Percentiles rank a stretch among this genome's conserved stretches.
phyloP scores from a whole-genome alignment of 2,888 invertebrate genomes.

The Eulithis prunata region DNA sequence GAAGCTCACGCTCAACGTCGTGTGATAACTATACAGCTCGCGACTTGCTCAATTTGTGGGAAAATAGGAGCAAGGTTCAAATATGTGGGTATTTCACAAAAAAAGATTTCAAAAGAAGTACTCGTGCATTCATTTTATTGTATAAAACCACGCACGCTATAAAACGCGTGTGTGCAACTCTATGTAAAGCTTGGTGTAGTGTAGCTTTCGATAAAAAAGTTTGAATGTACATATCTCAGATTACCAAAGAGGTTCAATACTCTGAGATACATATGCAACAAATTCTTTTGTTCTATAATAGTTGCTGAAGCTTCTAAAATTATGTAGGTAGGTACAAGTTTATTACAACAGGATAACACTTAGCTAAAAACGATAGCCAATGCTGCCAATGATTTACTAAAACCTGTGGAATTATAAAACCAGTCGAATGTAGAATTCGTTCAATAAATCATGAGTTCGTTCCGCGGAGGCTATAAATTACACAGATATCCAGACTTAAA shows the following conservation, averaged over 20 bases:
- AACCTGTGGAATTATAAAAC: slow-evolving; percentile 21
- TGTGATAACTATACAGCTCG: slow-evolving; percentile 22
- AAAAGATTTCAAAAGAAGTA: background rate
- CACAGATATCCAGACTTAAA: slow-evolving; percentile 33
- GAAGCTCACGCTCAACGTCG: slow-evolving; percentile 15
- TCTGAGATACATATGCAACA: too few species aligned
- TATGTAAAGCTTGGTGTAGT: too few species aligned
- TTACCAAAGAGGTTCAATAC: too few species aligned
- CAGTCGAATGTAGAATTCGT: slow-evolving; percentile 15
- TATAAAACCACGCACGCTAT: too few species aligned
- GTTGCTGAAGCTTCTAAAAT: too few species aligned
- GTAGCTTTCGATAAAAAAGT: too few species aligned
- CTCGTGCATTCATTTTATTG: background rate
- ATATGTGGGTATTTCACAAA: too few species aligned
- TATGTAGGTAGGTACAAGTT: too few species aligned
- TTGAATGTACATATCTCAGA: too few species aligned
- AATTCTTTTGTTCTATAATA: too few species aligned
- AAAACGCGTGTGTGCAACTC: too few species aligned
- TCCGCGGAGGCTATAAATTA: slow-evolving; percentile 40
- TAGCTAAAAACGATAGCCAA: slow-evolving; percentile 4
- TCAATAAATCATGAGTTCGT: slow-evolving; percentile 38
- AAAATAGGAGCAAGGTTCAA: slow-evolving; percentile 9
- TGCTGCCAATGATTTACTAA: slow-evolving; percentile 15
- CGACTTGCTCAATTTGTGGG: slow-evolving; percentile 14
- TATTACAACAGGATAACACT: background rate